A percentile compares a stretch with the other conserved stretches of the same genome.
Evolutionary conservation across 1,140 invertebrate genomes (phyloP).

Genomic region (Ladona fulva): DNA sequence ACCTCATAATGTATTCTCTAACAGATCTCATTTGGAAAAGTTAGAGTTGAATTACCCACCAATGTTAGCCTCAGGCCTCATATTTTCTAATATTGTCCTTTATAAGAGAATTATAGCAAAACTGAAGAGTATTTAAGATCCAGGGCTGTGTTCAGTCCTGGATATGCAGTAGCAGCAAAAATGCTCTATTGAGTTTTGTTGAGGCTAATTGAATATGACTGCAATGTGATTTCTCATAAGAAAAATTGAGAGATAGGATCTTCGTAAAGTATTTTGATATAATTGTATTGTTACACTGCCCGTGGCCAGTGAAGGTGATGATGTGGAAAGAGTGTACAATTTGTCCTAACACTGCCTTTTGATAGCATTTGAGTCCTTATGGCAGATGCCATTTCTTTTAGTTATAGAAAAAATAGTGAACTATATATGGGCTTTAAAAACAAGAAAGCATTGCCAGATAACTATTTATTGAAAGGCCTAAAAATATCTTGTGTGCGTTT

Average conservation of each 20-base stretch:
- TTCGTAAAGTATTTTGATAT: slow-evolving; percentile 6
- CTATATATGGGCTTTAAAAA: not conserved
- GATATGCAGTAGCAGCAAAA: not conserved
- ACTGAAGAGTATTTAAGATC: not conserved
- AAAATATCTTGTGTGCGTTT: not conserved
- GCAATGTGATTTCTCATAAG: not conserved
- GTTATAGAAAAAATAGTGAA: not conserved
- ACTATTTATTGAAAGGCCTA: slow-evolving; percentile 10
- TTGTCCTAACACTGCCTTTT: slow-evolving; percentile 9
- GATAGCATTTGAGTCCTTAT: slow-evolving; percentile 5
- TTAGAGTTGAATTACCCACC: not conserved
- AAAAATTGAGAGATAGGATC: not conserved
- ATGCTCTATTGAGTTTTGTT: slow-evolving; percentile 10
- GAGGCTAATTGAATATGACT: slow-evolving; percentile 9
- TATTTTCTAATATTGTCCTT: not conserved
- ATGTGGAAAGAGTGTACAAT: not conserved
- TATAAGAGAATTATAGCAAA: not conserved
- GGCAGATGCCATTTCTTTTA: slow-evolving; percentile 2
- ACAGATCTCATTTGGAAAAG: slow-evolving; percentile 9
- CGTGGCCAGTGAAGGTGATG: not conserved
- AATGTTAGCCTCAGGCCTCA: not conserved
- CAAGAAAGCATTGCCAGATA: not conserved
- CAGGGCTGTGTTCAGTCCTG: not conserved
- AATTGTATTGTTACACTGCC: slow-evolving; percentile 1
- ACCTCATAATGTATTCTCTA: not conserved